Evolutionary conservation across 2,888 invertebrate species (phyloP), one percentile per base, ranked within the genome.

Genomic region (Phalera bucephala): DNA sequence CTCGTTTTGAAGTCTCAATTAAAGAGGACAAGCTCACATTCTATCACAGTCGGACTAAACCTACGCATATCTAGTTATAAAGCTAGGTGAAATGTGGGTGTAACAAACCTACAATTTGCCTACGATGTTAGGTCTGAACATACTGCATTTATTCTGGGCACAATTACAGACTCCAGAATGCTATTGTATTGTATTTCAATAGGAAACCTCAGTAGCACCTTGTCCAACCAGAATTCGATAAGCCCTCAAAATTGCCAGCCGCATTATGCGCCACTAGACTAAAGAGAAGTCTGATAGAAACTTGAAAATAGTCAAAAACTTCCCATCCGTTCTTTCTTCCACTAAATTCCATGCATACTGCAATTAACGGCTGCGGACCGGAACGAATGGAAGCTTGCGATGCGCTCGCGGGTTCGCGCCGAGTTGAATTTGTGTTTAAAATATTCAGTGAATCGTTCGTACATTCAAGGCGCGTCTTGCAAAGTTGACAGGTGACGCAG

Each of bases 361-460:
- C 35, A 52, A 52, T 52, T 45, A 54, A 39, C 25, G 12, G 17
- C n/a, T 2, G 15, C n/a, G 31, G 27, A 31, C 33, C 40, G 44
- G 35, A 28, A 28, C 28, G 33, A 40, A 37, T 35, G 30, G 33
- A 34, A 34, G 25, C 40, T 32, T 12, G 23, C 38, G 40, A 36
- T 38, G 32, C 31, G 25, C 36, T 32, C 9, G 6, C 31, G 35
- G 37, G 31, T 48, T 44, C 12, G 7, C 8, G 1, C 23, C 11
- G 26, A 23, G 23, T 29, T 28, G 34, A 37, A 37, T 27, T 54
- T 27, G 27, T 28, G 31, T 42, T 45, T 52, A 34, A 54, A 52
- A 38, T 50, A 52, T 52, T 52, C 50, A 52, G 19, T 10, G 30
- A 41, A 34, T 40, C 51, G 23, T 45, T 50, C 42, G 38, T 32